phyloP scores from a whole-genome alignment of 2,888 invertebrate species.

The Cerastis rubricosa region DNA sequence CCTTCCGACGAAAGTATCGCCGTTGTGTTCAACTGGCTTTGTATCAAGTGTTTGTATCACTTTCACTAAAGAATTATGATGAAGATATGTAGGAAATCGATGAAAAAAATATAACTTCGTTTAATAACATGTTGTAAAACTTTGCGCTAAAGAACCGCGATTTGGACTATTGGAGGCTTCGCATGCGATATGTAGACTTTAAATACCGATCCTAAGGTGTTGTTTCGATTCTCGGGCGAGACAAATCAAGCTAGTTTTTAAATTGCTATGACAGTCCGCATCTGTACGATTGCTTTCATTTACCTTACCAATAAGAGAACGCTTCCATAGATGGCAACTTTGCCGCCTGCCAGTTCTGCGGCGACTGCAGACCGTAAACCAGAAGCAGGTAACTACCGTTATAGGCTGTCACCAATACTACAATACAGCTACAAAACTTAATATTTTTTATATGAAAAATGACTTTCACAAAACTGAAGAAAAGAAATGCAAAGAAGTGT shows the following conservation, averaged over 20 bases:
- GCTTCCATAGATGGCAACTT: not conserved
- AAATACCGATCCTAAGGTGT: too few relatives aligned
- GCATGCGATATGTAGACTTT: not conserved
- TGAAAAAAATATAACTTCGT: not conserved
- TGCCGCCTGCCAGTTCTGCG: not conserved
- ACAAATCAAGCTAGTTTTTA: too few relatives aligned
- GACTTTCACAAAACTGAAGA: not conserved
- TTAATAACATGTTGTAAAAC: not conserved
- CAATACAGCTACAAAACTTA: not conserved
- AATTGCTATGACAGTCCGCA: not conserved
- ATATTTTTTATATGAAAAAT: not conserved
- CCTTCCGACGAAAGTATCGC: conserved; percentile 42
- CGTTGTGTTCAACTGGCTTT: not conserved
- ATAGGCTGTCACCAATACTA: not conserved
- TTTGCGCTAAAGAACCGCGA: not conserved
- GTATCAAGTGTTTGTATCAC: conserved; percentile 12
- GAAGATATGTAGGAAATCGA: too few relatives aligned
- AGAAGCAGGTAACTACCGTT: not conserved
- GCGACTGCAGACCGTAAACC: not conserved
- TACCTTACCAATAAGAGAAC: not conserved
- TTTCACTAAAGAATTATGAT: too few relatives aligned
- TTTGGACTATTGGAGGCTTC: not conserved
- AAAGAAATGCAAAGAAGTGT: not conserved
- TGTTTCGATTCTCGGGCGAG: too few relatives aligned
- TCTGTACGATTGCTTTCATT: not conserved